Conservation (phyloP, 2,797 vertebrate species). For the Hipposideros larvatus region DNA sequence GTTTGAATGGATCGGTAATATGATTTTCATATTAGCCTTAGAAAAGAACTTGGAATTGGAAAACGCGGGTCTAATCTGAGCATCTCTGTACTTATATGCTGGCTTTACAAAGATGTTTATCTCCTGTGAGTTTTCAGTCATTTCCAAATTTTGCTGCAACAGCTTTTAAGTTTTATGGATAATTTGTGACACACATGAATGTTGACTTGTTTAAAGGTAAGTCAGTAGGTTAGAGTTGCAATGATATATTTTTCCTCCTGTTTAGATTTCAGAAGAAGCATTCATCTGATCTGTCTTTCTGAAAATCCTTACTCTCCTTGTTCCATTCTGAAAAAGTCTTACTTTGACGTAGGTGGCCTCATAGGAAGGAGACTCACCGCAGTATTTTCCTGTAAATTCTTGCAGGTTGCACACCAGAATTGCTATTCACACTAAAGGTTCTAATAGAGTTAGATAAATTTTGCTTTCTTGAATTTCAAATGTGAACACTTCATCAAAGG, state of each 20-base stretch:
- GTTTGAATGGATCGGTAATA: not conserved
- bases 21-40: not conserved
- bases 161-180: not conserved
- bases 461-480: conserved; percentile 39
- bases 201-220: not conserved
- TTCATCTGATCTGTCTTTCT: not conserved
- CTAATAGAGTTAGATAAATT: not conserved
- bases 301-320: not conserved
- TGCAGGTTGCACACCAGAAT: not conserved
- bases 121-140: not conserved
- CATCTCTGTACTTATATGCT: not conserved
- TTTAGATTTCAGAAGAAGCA: not conserved
- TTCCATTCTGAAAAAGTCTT: not conserved
- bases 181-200: not conserved
- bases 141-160: conserved; percentile 16
- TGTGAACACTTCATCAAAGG: not conserved
- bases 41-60: not conserved
- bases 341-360: not conserved
- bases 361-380: accelerated
- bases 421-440: not conserved
- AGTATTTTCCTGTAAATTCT: not conserved
- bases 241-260: not conserved
- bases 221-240: not conserved
- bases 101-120: not conserved
- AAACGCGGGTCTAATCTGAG: not conserved